Base-by-base conservation (phyloP, 2,888 invertebrate species). In the Zele albiditarsus region DNA sequence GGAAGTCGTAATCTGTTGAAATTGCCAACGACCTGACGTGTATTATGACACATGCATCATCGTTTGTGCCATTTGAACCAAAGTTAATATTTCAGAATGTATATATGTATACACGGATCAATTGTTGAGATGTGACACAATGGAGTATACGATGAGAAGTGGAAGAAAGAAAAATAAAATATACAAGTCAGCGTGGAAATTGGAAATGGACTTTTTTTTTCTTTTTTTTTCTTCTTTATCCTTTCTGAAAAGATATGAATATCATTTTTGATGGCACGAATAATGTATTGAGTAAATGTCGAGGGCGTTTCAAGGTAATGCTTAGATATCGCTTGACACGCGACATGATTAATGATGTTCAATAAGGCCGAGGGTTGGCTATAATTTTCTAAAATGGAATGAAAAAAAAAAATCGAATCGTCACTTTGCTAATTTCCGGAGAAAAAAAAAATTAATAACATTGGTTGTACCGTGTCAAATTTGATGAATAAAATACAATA, bases 21-120 rank as follows among this genome's bases (percentile, higher is more conserved):
- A 67, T 66, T 49, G 57, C 63, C 33, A 58, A 75, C 38, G 27
- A 53, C 2, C 28, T 28, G 68, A 66, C 42, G 33, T 58, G 33
- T 58, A 70, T 60, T 49, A 68, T 20, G 31, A 49, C n/a, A 53
- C 82, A 82, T 83, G 80, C 80, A 83, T 83, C 83, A 83, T 83
- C 83, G 80, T 82, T 83, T 80, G 79, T 80, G 81, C 81, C 80
- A 82, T 81, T 83, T 82, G 58, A 70, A 67, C 53, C 20, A 20
- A 2, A 23, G 53, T 53, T 53, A 53, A 53, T 53, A 53, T 53
- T 53, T 20, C 20, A 20, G 23, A 20, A 38, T 38, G 23, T 20
- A 20, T 20, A 53, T 53, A 6, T 53, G 2, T 23, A 23, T n/a
- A 20, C 23, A 20, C 4, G 53, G 2, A 53, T 53, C 53, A 53